phyloP scores from a whole-genome alignment of 1,140 invertebrate genomes.

The Nasonia vitripennis region DNA sequence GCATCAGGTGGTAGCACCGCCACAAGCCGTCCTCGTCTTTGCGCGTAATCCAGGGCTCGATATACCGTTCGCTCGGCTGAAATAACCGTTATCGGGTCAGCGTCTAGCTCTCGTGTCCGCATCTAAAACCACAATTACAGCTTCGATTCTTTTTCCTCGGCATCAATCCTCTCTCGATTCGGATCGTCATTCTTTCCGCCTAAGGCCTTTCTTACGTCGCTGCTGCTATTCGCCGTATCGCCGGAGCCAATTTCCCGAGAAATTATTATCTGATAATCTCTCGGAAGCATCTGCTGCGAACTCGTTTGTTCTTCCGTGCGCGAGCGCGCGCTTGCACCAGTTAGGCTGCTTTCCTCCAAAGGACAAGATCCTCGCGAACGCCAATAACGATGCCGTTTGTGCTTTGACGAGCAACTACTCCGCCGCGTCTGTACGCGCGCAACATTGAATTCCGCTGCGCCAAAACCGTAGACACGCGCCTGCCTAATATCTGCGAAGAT shows the following conservation, averaged over 20 bases:
- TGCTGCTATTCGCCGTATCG: slow-evolving; percentile 22
- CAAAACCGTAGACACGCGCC: too few relatives aligned
- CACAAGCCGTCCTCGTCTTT: background rate
- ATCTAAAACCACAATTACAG: slow-evolving; percentile 46
- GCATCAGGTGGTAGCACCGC: background rate
- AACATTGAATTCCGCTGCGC: too few relatives aligned
- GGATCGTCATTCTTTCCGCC: slow-evolving; percentile 21
- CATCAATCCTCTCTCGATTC: background rate
- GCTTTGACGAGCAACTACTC: too few relatives aligned
- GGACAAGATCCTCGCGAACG: slow-evolving; percentile 27
- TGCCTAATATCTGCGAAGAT: too few relatives aligned
- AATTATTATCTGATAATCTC: slow-evolving; percentile 63
- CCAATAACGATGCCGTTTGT: too few relatives aligned
- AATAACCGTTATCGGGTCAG: slow-evolving; percentile 65
- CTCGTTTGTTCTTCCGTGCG: slow-evolving; percentile 5
- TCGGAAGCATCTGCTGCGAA: slow-evolving; percentile 15
- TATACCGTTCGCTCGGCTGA: slow-evolving; percentile 62
- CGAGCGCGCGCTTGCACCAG: background rate
- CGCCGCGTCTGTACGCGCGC: too few relatives aligned
- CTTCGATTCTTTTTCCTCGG: background rate
- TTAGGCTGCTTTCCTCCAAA: background rate
- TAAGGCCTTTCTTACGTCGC: background rate
- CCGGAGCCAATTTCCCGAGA: slow-evolving; percentile 54
- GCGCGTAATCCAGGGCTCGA: slow-evolving; percentile 44
- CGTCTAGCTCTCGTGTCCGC: slow-evolving; percentile 53